A percentile compares a stretch with the other conserved stretches of the same genome.
These are phyloP conservation scores for Procavia capensis DNA, from an alignment of 2,113 vertebrate species.

Conservation along the genomic window DNA sequence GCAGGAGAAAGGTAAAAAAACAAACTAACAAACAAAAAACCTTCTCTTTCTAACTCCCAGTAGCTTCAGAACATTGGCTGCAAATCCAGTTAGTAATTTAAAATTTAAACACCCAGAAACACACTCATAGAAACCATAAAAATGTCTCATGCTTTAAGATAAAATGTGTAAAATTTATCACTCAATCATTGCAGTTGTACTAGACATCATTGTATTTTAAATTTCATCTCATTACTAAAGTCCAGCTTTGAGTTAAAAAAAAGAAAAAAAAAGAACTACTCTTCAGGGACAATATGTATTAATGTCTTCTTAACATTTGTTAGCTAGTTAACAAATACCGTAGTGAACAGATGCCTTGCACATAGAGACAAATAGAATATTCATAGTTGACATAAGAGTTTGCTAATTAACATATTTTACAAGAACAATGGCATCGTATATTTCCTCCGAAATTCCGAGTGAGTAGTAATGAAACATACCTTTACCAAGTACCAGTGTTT, in stretches of 20 bases:
- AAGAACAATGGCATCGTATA: not conserved
- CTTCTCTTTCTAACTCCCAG: not conserved
- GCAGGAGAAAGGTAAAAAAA: not conserved
- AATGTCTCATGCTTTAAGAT: not conserved
- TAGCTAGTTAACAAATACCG: not conserved
- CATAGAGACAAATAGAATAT: not conserved
- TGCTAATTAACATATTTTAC: not conserved
- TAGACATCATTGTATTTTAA: not conserved
- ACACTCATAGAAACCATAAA: not conserved
- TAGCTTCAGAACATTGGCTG: not conserved
- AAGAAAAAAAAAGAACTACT: not conserved
- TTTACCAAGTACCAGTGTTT: not conserved
- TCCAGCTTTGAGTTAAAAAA: not conserved
- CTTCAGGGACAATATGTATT: not conserved
- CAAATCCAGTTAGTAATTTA: constrained; percentile 14
- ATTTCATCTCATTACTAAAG: not conserved
- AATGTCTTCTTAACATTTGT: not conserved
- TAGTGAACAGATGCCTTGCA: not conserved
- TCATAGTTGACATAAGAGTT: not conserved
- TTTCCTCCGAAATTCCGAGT: not conserved
- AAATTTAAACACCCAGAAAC: not conserved
- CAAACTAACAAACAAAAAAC: not conserved
- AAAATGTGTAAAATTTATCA: not conserved
- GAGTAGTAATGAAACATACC: not conserved
- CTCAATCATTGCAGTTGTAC: not conserved